phyloP scores from a whole-genome alignment of 2,797 vertebrate genomes.

The Enteromius treurensis region DNA sequence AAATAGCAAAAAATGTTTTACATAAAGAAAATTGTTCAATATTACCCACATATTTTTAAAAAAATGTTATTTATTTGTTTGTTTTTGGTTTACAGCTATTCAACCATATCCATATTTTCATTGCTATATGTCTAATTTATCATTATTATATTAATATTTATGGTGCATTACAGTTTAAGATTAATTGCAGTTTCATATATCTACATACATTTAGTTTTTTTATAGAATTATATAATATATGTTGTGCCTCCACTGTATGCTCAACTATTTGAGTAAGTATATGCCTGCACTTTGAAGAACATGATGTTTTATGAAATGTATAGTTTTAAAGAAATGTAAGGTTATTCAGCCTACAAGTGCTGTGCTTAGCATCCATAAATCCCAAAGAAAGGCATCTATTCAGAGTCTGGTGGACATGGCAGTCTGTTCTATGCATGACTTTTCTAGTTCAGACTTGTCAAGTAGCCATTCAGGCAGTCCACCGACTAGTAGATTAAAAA shows the following conservation, averaged over 20 bases:
- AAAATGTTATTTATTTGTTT: background rate
- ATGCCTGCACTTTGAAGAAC: background rate
- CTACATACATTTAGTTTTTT: too few relatives aligned
- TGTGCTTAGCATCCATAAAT: background rate
- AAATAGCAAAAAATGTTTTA: background rate
- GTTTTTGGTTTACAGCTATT: background rate
- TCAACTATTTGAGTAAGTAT: background rate
- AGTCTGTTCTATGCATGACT: background rate
- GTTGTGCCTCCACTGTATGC: background rate
- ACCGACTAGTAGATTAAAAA: background rate
- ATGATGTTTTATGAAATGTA: background rate
- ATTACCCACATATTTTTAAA: background rate
- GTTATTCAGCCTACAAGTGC: background rate
- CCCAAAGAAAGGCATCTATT: background rate
- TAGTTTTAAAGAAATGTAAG: background rate
- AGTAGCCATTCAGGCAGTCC: background rate
- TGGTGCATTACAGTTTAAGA: background rate
- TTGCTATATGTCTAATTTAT: background rate
- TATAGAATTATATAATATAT: background rate
- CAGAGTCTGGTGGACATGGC: background rate
- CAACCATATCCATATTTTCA: background rate
- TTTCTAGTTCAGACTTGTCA: background rate
- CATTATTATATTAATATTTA: background rate
- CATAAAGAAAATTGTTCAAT: background rate
- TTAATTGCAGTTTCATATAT: background rate